Conservation (phyloP, 1,140 invertebrate species). For the Brachystomella parvula region DNA sequence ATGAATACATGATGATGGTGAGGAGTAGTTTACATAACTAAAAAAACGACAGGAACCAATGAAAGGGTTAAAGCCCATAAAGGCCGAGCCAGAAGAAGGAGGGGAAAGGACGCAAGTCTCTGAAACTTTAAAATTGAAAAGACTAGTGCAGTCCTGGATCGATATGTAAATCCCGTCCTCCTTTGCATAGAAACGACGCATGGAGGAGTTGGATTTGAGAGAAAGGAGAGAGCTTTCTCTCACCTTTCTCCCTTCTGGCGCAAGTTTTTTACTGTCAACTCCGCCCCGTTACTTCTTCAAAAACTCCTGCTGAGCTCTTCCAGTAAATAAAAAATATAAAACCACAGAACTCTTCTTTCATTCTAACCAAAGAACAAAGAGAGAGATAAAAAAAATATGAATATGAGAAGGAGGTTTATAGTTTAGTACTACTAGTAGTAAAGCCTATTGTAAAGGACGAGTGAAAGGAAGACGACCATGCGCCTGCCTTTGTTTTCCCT, state of each 20-base stretch:
- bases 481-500: neutral
- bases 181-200: slow-evolving; percentile 25
- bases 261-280: slow-evolving; percentile 24
- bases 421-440: neutral
- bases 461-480: neutral
- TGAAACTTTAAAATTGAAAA: slow-evolving; percentile 13
- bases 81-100: neutral
- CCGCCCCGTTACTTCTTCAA: slow-evolving; percentile 13
- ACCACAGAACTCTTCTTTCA: neutral
- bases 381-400: slow-evolving; percentile 8
- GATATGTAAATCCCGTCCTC: slow-evolving; percentile 34
- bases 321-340: neutral
- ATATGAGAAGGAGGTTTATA: neutral
- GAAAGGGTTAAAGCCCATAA: neutral
- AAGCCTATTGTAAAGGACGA: neutral
- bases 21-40: neutral
- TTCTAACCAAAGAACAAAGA: too few relatives aligned
- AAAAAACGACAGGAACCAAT: neutral
- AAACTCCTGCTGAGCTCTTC: too few relatives aligned
- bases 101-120: neutral
- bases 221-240: neutral
- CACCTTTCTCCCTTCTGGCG: slow-evolving; percentile 21
- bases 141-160: slow-evolving; percentile 13
- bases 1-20: slow-evolving; percentile 3
- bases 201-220: neutral